Percentiles rank a stretch among this genome's conserved stretches.
Conservation (phyloP, 2,888 invertebrate species). For the Drosophila atroscutellata region DNA sequence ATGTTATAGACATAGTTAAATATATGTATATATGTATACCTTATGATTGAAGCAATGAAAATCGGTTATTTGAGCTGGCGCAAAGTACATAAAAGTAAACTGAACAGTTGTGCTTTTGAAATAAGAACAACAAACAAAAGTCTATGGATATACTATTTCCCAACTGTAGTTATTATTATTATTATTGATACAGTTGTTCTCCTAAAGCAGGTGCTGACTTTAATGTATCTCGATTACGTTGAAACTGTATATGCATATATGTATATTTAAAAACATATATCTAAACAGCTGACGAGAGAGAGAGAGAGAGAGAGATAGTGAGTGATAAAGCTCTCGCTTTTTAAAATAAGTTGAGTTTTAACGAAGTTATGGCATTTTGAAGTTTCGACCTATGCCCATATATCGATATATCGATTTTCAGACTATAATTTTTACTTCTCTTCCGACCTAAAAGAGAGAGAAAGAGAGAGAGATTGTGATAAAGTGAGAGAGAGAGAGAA, state of each 20-base stretch:
- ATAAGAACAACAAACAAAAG: neutral
- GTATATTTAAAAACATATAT: neutral
- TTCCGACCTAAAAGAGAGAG: too few relatives aligned
- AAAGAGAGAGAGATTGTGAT: too few relatives aligned
- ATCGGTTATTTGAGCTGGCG: neutral
- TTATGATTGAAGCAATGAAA: neutral
- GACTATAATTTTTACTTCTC: too few relatives aligned
- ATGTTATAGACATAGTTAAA: neutral
- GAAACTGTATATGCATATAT: neutral
- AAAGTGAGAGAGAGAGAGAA: neutral
- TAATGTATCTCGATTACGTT: slow-evolving; percentile 46
- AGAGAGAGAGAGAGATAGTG: too few relatives aligned
- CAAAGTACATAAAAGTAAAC: neutral
- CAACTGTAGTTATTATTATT: slow-evolving; percentile 6
- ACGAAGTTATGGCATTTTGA: too few relatives aligned
- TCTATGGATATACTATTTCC: slow-evolving; percentile 15
- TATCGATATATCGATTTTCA: too few relatives aligned
- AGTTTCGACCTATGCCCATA: too few relatives aligned
- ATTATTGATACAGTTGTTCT: slow-evolving; percentile 60
- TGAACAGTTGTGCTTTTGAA: slow-evolving; percentile 1
- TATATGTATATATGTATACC: neutral
- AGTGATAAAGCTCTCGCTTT: too few relatives aligned
- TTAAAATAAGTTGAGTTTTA: too few relatives aligned
- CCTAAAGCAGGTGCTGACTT: slow-evolving; percentile 44
- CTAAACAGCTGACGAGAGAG: neutral